Evolutionary conservation across 2,113 vertebrate genomes (phyloP).

Genomic region (Centrocercus urophasianus): DNA sequence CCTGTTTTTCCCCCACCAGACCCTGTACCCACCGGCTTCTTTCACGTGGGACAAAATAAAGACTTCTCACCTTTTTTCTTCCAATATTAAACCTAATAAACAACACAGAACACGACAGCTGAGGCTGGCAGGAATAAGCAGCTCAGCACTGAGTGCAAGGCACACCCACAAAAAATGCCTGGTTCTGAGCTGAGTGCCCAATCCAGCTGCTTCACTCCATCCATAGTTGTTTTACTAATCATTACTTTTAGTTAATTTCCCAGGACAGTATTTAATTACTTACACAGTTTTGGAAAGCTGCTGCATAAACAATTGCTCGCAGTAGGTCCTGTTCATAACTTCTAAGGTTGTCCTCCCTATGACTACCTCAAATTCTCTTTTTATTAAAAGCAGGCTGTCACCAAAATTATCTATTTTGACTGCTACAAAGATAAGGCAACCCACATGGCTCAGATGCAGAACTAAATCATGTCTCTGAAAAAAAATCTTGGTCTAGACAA

Average conservation of each 20-base stretch:
- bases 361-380: not conserved
- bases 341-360: not conserved
- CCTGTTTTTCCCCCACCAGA: not conserved
- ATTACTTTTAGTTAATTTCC: slow-evolving; percentile 41
- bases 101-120: not conserved
- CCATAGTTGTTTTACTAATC: not conserved
- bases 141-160: not conserved
- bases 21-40: not conserved
- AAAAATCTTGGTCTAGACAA: not conserved
- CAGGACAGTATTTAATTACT: slow-evolving; percentile 26
- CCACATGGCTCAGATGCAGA: not conserved
- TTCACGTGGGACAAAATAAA: not conserved
- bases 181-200: not conserved
- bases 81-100: not conserved
- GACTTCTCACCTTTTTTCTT: not conserved
- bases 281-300: slow-evolving; percentile 20
- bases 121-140: not conserved
- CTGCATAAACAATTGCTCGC: slow-evolving; percentile 14
- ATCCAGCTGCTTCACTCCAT: not conserved
- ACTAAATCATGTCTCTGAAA: not conserved
- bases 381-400: not conserved
- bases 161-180: not conserved
- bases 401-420: not conserved
- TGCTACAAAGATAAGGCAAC: not conserved
- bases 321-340: not conserved